phyloP scores from a whole-genome alignment of 2,113 vertebrate genomes.

The Pipa parva region DNA sequence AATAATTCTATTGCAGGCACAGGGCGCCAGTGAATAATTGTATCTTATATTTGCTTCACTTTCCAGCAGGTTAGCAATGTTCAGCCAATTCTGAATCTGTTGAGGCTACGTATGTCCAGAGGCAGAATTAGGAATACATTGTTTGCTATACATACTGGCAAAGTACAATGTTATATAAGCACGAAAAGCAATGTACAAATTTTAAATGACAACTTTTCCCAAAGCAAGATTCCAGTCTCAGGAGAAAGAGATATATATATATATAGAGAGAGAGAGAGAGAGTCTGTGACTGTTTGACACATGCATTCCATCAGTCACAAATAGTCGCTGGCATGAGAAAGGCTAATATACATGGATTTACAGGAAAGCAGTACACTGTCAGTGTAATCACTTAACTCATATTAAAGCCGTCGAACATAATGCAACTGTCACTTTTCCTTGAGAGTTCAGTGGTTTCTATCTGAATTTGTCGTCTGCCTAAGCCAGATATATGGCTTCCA shows the following conservation, averaged over 20 bases:
- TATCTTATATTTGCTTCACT: neutral
- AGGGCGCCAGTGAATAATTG: neutral
- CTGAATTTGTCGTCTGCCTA: too few species aligned
- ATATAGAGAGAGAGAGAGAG: too few species aligned
- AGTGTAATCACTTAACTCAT: slow-evolving; percentile 3
- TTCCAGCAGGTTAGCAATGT: slow-evolving; percentile 5
- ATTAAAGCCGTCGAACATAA: neutral
- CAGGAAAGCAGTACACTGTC: slow-evolving; percentile 4
- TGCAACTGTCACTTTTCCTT: slow-evolving; percentile 25
- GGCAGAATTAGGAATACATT: slow-evolving; percentile 16
- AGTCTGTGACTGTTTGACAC: slow-evolving; percentile 33
- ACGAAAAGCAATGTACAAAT: slow-evolving; percentile 25
- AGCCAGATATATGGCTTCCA: too few species aligned
- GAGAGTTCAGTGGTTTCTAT: neutral
- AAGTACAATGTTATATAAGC: slow-evolving; percentile 33
- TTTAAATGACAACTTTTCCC: slow-evolving; percentile 29
- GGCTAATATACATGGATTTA: slow-evolving; percentile 5
- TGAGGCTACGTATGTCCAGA: slow-evolving; percentile 16
- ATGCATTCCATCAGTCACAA: slow-evolving; percentile 29
- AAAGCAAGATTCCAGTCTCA: slow-evolving; percentile 25
- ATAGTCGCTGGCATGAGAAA: slow-evolving; percentile 11
- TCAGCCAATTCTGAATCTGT: slow-evolving; percentile 12
- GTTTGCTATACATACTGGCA: slow-evolving; percentile 19
- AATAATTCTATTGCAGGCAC: too few species aligned
- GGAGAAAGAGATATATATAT: slow-evolving; percentile 25